Base-by-base conservation (phyloP, 2,888 invertebrate genomes). In the Synergus umbraculus region DNA sequence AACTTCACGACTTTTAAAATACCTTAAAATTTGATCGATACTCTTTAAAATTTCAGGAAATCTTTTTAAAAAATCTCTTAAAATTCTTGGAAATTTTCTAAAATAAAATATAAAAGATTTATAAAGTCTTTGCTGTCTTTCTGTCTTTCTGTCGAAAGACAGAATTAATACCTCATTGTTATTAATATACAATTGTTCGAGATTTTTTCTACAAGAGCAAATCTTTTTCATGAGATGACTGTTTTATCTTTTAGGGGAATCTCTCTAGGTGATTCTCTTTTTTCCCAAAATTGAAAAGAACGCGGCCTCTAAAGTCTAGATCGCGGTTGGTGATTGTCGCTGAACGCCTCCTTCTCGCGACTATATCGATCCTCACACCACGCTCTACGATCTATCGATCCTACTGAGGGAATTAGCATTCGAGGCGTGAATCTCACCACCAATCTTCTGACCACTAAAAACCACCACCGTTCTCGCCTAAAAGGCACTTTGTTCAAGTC, bases 391-490 rank as follows among this genome's bases (percentile, higher is more conserved):
- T 88, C 87, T 86, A 87, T 86, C 83, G 86, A 84, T 87, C 84
- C 65, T 49, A 76, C 22, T 67, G 12, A 67, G 69, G 44, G 82
- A 89, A 89, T 90, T 89, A 89, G 90, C 90, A 90, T 90, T 87
- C 83, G 85, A 85, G 85, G 87, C 88, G 87, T 85, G 88, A 86
- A 89, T 87, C 88, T 87, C 79, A 86, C 79, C 81, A 43, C 15
- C 65, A 82, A 85, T 82, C 78, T 81, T 79, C 64, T 18, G 22
- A 22, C 44, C 67, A 44, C 44, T 67, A 67, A 22, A 67, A 67
- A 67, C 22, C 60, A 22, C 18, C 67, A 67, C 67, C 22, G 67
- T 46, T 67, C 44, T 44, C 18, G 43, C 67, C 67, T 67, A 67
- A 67, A 67, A 67, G 67, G 67, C 67, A 67, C 67, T 67, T 67